Percentiles rank a stretch among this genome's conserved stretches.
phyloP scores from a whole-genome alignment of 2,888 invertebrate genomes.

The Patella depressa region DNA sequence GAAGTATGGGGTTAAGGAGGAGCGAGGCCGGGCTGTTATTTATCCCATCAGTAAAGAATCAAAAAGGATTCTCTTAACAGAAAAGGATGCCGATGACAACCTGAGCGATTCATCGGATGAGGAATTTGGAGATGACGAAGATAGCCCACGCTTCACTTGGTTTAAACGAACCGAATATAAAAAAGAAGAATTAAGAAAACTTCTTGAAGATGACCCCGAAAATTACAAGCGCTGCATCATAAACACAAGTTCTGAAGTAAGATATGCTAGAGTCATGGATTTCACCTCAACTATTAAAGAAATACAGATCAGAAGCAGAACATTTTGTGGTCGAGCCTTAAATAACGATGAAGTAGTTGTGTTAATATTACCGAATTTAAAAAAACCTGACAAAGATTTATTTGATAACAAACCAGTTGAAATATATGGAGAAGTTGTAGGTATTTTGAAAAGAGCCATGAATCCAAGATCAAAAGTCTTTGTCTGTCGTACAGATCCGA shows the following conservation, averaged over 20 bases:
- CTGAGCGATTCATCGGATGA: conserved; percentile 34
- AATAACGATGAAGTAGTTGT: conserved; percentile 63
- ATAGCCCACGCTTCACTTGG: background rate
- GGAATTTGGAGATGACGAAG: background rate
- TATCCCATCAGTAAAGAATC: conserved; percentile 16
- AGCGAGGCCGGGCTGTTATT: conserved; percentile 50
- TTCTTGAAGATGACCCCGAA: conserved; percentile 44
- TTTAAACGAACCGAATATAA: conserved; percentile 16
- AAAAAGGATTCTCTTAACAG: conserved; percentile 23
- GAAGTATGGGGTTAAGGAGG: conserved; percentile 44
- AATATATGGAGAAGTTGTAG: conserved; percentile 54
- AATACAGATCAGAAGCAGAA: conserved; percentile 44
- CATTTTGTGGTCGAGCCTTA: conserved; percentile 56
- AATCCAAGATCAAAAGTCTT: conserved; percentile 53
- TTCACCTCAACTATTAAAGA: conserved; percentile 13
- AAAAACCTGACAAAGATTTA: conserved; percentile 24
- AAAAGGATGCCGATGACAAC: conserved; percentile 32
- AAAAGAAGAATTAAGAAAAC: conserved; percentile 36
- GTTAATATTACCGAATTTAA: conserved; percentile 44
- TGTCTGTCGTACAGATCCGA: conserved; percentile 59
- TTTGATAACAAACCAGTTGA: conserved; percentile 13
- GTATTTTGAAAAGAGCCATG: conserved; percentile 53
- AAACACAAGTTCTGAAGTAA: conserved; percentile 25
- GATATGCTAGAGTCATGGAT: conserved; percentile 17
- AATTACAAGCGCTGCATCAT: conserved; percentile 55